Evolutionary conservation across 2,888 invertebrate genomes (phyloP), one percentile per base, ranked within the genome.

Genomic region (Ellobium chinense): DNA sequence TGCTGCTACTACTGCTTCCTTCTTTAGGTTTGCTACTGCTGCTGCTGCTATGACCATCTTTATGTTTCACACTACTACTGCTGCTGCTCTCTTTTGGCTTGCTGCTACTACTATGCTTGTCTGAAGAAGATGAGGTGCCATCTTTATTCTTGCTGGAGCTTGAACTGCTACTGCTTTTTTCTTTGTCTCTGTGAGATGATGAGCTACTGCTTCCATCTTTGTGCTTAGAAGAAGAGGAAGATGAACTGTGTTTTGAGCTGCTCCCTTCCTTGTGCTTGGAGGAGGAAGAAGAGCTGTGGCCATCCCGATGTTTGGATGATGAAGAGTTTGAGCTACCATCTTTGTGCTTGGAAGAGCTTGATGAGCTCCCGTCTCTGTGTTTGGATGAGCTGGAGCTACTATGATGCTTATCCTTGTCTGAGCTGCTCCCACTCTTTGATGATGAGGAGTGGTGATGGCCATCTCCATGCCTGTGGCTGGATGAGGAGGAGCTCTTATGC

Each of bases 41-140:
- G 31, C 84, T 84, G 56, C 81, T 87, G 85, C 66, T 88, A 82
- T 85, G 69, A 36, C 66, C 1, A 36, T 60, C 39, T 60, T 60
- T 29, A n/a, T 58, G 29, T 34, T 73, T 39, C 9, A 39, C 73
- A 70, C 78, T 83, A 85, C 85, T 86, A 83, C 85, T 88, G 85
- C 87, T 88, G 83, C 88, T 85, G 36, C 86, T 84, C 66, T 86
- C 83, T 68, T 85, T 83, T 60, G 80, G 77, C 34, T 81, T 75
- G 54, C 68, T 72, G 29, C 77, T 74, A 37, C 70, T 82, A 24
- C 63, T 56, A 37, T 63, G 82, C 62, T 82, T 80, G n/a, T 79
- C 73, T 56, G 78, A 77, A 21, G 85, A 85, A 2, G 85, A 83
- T 4, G 83, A 82, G n/a, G 70, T 76, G 29, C 69, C 65, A 84